Percentiles rank a stretch among this genome's conserved stretches.
phyloP scores from a whole-genome alignment of 2,797 vertebrate genomes.

The Gadopsis marmoratus region DNA sequence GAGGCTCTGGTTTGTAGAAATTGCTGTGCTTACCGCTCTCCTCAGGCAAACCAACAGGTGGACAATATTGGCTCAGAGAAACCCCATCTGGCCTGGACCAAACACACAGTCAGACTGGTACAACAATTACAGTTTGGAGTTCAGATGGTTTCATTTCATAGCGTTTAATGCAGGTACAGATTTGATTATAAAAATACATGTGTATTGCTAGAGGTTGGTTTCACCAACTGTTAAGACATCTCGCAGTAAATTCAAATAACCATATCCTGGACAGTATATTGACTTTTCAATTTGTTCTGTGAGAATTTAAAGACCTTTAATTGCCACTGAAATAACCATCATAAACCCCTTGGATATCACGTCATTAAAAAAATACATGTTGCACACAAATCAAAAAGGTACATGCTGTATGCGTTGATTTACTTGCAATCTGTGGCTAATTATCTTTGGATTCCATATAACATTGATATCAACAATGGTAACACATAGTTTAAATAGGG shows the following conservation, averaged over 20 bases:
- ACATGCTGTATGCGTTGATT: neutral
- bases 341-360: neutral
- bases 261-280: neutral
- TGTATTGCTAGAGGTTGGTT: neutral
- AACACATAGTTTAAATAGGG: neutral
- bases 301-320: neutral
- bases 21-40: slow-evolving; percentile 42
- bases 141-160: neutral
- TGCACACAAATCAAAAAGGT: neutral
- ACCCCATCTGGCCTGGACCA: slow-evolving; percentile 48
- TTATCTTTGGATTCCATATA: neutral
- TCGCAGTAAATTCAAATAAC: neutral
- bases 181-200: neutral
- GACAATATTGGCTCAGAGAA: slow-evolving; percentile 47
- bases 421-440: neutral
- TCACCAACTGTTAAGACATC: neutral
- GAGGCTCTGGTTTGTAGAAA: slow-evolving; percentile 65
- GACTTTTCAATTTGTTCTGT: neutral
- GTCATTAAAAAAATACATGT: slow-evolving; percentile 1
- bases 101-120: slow-evolving; percentile 27
- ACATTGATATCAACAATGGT: neutral
- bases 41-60: slow-evolving; percentile 69
- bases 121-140: slow-evolving; percentile 15
- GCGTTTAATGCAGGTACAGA: neutral
- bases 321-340: neutral